Conservation (phyloP, 2,888 invertebrate genomes). For the Xanthorhoe designata region DNA sequence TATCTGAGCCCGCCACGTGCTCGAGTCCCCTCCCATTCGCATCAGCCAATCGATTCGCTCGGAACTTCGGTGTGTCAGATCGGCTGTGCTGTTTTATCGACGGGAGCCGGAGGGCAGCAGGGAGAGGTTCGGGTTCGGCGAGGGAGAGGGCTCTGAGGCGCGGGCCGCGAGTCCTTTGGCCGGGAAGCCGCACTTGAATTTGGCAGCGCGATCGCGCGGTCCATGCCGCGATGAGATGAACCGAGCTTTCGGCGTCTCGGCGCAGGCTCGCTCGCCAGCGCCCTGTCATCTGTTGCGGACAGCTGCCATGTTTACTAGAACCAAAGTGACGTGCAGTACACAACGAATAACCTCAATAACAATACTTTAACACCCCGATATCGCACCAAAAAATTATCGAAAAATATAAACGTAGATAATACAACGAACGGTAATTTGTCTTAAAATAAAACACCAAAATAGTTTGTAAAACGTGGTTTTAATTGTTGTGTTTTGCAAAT, state of each 20-base stretch:
- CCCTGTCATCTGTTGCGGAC: conserved; percentile 82
- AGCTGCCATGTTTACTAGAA: conserved; percentile 83
- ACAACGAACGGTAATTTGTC: conserved; percentile 69
- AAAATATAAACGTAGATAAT: conserved; percentile 52
- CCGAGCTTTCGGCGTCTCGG: conserved; percentile 70
- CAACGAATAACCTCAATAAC: conserved; percentile 82
- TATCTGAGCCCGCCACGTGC: conserved; percentile 73
- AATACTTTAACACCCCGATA: conserved; percentile 61
- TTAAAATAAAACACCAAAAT: conserved; percentile 45
- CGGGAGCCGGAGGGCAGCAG: conserved; percentile 59
- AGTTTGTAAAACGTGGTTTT: conserved; percentile 40
- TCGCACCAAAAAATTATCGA: conserved; percentile 52
- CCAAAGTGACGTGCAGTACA: conserved; percentile 79
- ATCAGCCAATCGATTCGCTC: conserved; percentile 79
- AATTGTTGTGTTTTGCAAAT: conserved; percentile 37
- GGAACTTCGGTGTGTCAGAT: conserved; percentile 69
- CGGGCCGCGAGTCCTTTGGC: conserved; percentile 53
- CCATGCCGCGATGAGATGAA: conserved; percentile 75
- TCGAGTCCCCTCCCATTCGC: conserved; percentile 76
- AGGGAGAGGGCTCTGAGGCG: conserved; percentile 63
- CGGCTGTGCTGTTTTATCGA: conserved; percentile 73
- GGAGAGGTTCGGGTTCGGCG: conserved; percentile 51
- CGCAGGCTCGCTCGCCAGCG: conserved; percentile 81
- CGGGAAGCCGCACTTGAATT: conserved; percentile 61
- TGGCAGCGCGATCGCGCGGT: conserved; percentile 63